Base-by-base conservation (phyloP, 2,113 vertebrate genomes). In the Herpetotheres cachinnans region DNA sequence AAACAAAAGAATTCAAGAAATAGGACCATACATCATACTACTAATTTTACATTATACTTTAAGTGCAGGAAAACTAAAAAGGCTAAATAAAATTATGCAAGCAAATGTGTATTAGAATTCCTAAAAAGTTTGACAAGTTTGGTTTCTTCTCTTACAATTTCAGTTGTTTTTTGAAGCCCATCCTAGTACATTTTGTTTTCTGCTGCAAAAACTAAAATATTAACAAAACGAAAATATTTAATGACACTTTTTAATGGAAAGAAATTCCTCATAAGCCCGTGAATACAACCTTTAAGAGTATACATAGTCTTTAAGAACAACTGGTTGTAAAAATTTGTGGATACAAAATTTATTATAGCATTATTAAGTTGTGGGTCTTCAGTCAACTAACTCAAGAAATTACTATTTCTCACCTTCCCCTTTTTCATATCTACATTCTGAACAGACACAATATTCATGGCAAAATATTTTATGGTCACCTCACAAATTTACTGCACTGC, bases 401-500 rank as follows among this genome's bases (percentile, higher is more conserved):
- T 40, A 7, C n/a, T 76, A 5, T 66, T 49, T 55, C 30, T 63
- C 42, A 62, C 21, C 40, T 69, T 69, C 14, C 5, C 6, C 8
- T 61, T 50, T 59, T 36, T 30, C n/a, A 38, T 47, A n/a, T 7
- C 21, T 63, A n/a, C 55, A 50, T 69, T 84, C 16, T 69, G 29
- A 86, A 40, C 14, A 89, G 17, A 52, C 38, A 11, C 4, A 86
- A 49, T n/a, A 82, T 47, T 59, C 10, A 88, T 4, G 20, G 44
- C 17, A n/a, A 90, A 85, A 6, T 61, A 79, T 82, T 82, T 66
- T 69, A 54, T 36, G n/a, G 34, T 27, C 13, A 16, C 3, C 6
- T 6, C 27, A 66, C 32, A 84, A 30, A 78, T 74, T 26, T 13
- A 65, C 3, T 82, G 14, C 0, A 0, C 20, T 25, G 18, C 21